Base-by-base conservation (phyloP, 92 coral and sea anemone genomes). In the Epizoanthus illoricatus region DNA sequence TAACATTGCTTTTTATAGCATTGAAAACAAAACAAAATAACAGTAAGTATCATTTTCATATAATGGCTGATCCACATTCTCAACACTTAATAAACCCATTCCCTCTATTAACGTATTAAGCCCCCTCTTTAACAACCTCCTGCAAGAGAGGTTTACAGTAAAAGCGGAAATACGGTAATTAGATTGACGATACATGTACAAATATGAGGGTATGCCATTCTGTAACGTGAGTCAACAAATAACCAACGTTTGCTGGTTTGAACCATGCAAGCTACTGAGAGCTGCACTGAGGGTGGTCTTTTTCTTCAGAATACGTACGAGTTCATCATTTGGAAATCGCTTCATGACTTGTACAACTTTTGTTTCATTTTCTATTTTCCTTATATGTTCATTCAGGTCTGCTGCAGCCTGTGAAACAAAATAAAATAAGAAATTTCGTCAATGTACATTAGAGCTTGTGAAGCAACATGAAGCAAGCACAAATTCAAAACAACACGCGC, bases 281-380 rank as follows among this genome's bases (percentile, higher is more conserved):
- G 15, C 4, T 5, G 5, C 52, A 13, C 16, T 68, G 9, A 23
- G n/a, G 2, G 49, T 6, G 19, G 17, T 18, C 3, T 41, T 45
- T 17, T 9, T 62, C n/a, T 33, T 49, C 17, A 4, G 13, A 7
- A 49, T 59, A 84, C 94, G 63, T 73, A 97, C 99, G 90, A 97
- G 75, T 52, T 94, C 99, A 87, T 97, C 99, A 85, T 93, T 94
- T 28, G 99, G 98, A 80, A 97, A 97, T 84, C 93, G 94, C 79
- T 92, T 97, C 74, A 97, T 97, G 70, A 97, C 87, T 88, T 97
- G 93, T 71, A 97, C 90, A 76, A 97, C 90, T 87, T 94, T 97
- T 9, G 98, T 90, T 74, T 97, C 99, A 66, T 97, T 97, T 74
- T 97, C 99, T 70, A 97, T 97, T 86, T 88, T 91, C 52, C 99